A percentile compares a stretch with the other conserved stretches of the same genome.
Evolutionary conservation across 1,140 invertebrate species (phyloP).

Genomic region (Drosophila neocordata): DNA sequence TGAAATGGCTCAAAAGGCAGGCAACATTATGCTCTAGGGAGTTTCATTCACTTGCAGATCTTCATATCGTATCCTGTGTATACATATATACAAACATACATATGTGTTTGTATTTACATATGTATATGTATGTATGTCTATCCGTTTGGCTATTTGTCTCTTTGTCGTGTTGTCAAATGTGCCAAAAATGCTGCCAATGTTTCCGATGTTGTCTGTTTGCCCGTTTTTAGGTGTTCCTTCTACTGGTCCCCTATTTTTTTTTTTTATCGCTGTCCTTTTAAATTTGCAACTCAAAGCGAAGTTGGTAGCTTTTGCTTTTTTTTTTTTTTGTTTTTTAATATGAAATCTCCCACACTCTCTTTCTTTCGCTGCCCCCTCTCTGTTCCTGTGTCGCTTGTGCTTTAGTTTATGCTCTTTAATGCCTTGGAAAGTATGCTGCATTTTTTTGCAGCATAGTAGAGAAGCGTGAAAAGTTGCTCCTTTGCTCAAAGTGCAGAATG

Average conservation of each 20-base stretch:
- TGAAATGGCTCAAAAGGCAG: constrained; percentile 56
- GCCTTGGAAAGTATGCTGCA: constrained; percentile 34
- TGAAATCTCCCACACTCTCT: neutral
- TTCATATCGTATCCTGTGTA: neutral
- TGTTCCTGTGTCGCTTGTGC: constrained; percentile 4
- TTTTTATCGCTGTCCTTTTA: constrained; percentile 20
- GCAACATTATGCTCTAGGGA: constrained; percentile 34
- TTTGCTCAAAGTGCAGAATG: constrained; percentile 22
- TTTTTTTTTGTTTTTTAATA: too few relatives aligned
- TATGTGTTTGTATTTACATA: neutral
- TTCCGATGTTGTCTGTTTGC: constrained; percentile 3
- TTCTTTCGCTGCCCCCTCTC: neutral
- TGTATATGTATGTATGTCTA: neutral
- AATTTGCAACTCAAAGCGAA: constrained; percentile 47
- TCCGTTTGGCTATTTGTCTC: neutral
- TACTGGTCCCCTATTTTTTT: constrained; percentile 12
- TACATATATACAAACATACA: constrained; percentile 2
- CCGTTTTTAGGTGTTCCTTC: neutral
- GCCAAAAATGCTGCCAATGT: constrained; percentile 29
- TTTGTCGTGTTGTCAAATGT: constrained; percentile 12
- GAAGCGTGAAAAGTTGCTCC: constrained; percentile 6
- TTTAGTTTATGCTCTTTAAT: constrained; percentile 53
- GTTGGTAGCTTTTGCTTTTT: constrained; percentile 18
- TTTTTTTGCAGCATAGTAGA: constrained; percentile 21
- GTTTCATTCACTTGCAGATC: neutral